These are phyloP conservation scores for Palythoa grandis DNA, from an alignment of 92 coral and sea anemone genomes.

Conservation along the genomic window DNA sequence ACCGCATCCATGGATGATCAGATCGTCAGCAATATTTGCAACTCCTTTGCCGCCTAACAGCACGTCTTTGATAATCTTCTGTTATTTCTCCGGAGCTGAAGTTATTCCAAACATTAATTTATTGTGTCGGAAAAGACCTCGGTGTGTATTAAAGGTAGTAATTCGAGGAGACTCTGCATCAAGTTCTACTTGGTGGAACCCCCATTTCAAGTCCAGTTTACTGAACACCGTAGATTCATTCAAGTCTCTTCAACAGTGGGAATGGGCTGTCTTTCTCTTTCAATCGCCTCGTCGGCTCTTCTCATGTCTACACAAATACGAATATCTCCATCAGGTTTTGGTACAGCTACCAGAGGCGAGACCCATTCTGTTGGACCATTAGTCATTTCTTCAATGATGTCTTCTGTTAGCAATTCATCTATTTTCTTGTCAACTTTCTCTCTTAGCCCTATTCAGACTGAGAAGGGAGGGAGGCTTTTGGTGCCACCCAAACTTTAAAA, in stretches of 20 bases:
- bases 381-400: constrained; percentile 49
- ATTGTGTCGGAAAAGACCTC: constrained; percentile 47
- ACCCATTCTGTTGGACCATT: no score
- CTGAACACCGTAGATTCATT: not conserved
- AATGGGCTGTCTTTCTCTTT: constrained; percentile 5
- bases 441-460: constrained; percentile 11
- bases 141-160: constrained; percentile 57
- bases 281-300: constrained; percentile 49
- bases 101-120: constrained; percentile 56
- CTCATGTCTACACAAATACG: no score
- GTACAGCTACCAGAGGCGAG: constrained; percentile 53
- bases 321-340: constrained; percentile 38
- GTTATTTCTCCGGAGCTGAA: constrained; percentile 44
- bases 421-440: constrained; percentile 51
- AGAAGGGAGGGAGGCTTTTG: no score
- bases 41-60: constrained; percentile 50
- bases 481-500: no score
- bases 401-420: constrained; percentile 45
- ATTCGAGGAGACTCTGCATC: constrained; percentile 44
- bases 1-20: constrained; percentile 46
- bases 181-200: constrained; percentile 54
- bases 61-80: constrained; percentile 5
- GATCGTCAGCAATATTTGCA: constrained; percentile 58
- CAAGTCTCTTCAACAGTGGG: constrained; percentile 7
- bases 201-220: constrained; percentile 13